phyloP scores from a whole-genome alignment of 2,797 vertebrate species.

The Macrochelys suwanniensis region DNA sequence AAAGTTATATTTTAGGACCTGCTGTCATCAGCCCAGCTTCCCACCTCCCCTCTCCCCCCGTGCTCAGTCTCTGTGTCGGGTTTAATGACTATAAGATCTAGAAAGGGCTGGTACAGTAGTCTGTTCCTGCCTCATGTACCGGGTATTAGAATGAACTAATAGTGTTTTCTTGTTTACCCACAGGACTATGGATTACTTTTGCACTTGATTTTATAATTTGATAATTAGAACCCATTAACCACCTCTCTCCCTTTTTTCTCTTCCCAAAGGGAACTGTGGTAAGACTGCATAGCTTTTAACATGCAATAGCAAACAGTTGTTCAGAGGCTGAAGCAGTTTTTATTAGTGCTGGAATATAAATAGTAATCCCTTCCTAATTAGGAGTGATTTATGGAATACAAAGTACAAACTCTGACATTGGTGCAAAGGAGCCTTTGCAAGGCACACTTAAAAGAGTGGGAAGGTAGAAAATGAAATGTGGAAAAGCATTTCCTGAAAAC shows the following conservation, averaged over 20 bases:
- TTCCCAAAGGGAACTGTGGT: not conserved
- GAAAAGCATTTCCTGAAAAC: not conserved
- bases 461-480: not conserved
- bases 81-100: not conserved
- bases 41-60: no score
- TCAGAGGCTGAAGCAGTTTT: not conserved
- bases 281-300: accelerated
- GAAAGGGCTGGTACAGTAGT: not conserved
- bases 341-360: not conserved
- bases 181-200: slow-evolving; percentile 6
- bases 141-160: not conserved
- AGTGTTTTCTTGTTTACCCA: not conserved
- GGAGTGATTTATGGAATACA: not conserved
- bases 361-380: not conserved
- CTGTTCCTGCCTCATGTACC: not conserved
- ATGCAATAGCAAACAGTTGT: not conserved
- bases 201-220: slow-evolving; percentile 1
- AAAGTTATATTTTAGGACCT: not conserved
- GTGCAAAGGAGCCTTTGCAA: not conserved
- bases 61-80: not conserved
- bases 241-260: not conserved
- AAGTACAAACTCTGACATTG: not conserved
- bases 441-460: not conserved
- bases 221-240: not conserved
- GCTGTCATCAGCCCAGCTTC: not conserved